These are phyloP conservation scores for Rattus rattus DNA, from an alignment of 2,113 vertebrate species.

Conservation along the genomic window DNA sequence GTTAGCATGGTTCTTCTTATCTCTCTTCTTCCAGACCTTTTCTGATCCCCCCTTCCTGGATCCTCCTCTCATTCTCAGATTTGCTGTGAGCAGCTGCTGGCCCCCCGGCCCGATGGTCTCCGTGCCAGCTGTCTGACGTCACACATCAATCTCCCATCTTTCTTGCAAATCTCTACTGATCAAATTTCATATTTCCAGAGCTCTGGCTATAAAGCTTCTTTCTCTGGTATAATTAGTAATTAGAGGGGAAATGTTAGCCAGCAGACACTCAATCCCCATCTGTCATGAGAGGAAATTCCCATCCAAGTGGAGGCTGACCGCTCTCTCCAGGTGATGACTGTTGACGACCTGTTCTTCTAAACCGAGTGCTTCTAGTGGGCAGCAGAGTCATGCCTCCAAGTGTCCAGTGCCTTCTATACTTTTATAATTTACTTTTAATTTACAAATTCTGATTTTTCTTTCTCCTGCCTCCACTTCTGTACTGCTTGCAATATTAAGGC, in stretches of 20 bases:
- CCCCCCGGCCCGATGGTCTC: constrained; percentile 75
- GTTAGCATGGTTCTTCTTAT: constrained; percentile 73
- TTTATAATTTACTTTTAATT: constrained; percentile 62
- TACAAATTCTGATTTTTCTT: fast-evolving
- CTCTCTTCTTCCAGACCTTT: constrained; percentile 35
- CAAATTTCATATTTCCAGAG: constrained; percentile 86
- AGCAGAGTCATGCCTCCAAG: constrained; percentile 63
- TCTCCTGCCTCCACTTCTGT: background rate
- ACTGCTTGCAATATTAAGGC: background rate
- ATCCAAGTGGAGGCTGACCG: constrained; percentile 65
- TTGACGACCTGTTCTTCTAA: background rate
- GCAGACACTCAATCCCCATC: constrained; percentile 92
- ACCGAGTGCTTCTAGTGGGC: constrained; percentile 61
- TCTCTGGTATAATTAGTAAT: constrained; percentile 89
- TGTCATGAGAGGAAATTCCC: constrained; percentile 87
- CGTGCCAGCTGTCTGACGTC: constrained; percentile 88
- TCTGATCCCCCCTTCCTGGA: constrained; percentile 58
- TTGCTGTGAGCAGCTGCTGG: constrained; percentile 85
- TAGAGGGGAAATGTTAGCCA: constrained; percentile 88
- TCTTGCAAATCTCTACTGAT: constrained; percentile 88
- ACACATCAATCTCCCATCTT: constrained; percentile 88
- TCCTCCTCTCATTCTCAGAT: constrained; percentile 47
- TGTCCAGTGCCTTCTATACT: background rate
- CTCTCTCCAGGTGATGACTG: constrained; percentile 65
- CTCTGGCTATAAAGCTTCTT: constrained; percentile 82